A percentile compares a stretch with the other conserved stretches of the same genome.
Evolutionary conservation across 1,140 invertebrate species (phyloP).

Genomic region (Sycophila sp.): DNA sequence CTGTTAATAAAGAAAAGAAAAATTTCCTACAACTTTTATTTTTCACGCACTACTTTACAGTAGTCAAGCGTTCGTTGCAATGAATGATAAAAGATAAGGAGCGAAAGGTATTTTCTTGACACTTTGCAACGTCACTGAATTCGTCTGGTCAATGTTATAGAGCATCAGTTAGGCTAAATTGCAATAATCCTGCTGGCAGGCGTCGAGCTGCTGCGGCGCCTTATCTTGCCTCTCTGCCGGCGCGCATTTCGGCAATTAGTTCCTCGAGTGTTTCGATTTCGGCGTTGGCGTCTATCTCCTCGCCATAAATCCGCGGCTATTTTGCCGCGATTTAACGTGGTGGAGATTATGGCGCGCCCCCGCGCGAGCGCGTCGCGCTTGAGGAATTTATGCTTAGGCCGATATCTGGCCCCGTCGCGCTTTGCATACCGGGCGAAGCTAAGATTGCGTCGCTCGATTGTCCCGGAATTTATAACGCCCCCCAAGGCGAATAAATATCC

Average conservation of each 20-base stretch:
- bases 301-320: conserved; percentile 58
- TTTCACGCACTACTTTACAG: too few relatives aligned
- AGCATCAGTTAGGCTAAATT: too few relatives aligned
- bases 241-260: conserved; percentile 10
- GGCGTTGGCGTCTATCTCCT: conserved; percentile 47
- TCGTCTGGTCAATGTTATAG: too few relatives aligned
- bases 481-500: conserved; percentile 51
- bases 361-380: conserved; percentile 50
- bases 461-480: conserved; percentile 52
- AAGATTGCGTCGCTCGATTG: conserved; percentile 55
- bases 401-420: conserved; percentile 53
- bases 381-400: conserved; percentile 60
- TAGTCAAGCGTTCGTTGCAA: too few relatives aligned
- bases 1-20: too few relatives aligned
- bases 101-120: too few relatives aligned
- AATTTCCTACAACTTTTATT: too few relatives aligned
- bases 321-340: conserved; percentile 44
- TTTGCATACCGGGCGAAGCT: conserved; percentile 53
- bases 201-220: too few relatives aligned
- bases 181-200: too few relatives aligned
- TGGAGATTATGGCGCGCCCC: conserved; percentile 52
- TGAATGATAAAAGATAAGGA: too few relatives aligned
- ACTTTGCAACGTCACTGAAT: too few relatives aligned
- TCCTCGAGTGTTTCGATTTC: conserved; percentile 13
- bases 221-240: too few relatives aligned